Percentiles rank a stretch among this genome's conserved stretches.
Evolutionary conservation across 2,888 invertebrate species (phyloP).

Genomic region (Dascillus cervinus): DNA sequence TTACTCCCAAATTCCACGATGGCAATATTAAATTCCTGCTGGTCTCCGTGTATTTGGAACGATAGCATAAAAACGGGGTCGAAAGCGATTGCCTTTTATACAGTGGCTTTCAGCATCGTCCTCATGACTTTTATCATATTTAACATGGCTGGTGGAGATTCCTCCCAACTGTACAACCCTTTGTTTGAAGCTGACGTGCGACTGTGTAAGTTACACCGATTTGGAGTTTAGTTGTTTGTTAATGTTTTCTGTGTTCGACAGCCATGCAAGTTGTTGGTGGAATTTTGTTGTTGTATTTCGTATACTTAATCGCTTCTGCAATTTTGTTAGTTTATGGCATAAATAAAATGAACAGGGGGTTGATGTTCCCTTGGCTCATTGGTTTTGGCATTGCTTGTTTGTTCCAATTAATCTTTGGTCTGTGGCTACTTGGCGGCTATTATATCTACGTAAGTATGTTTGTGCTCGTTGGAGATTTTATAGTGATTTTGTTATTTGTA

Average conservation of each 20-base stretch:
- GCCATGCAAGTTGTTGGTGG: slow-evolving; percentile 67
- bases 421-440: slow-evolving; percentile 83
- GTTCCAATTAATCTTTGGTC: slow-evolving; percentile 71
- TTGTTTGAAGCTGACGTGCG: slow-evolving; percentile 81
- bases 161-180: slow-evolving; percentile 81
- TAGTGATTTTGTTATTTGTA: slow-evolving; percentile 41
- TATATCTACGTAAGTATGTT: slow-evolving; percentile 76
- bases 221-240: slow-evolving; percentile 7
- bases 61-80: slow-evolving; percentile 69
- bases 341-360: slow-evolving; percentile 64
- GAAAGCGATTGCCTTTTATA: slow-evolving; percentile 72
- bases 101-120: slow-evolving; percentile 64
- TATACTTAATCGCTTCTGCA: slow-evolving; percentile 50
- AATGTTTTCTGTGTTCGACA: slow-evolving; percentile 39
- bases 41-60: slow-evolving; percentile 85
- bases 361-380: slow-evolving; percentile 74
- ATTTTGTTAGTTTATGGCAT: slow-evolving; percentile 57
- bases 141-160: slow-evolving; percentile 81
- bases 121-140: slow-evolving; percentile 68
- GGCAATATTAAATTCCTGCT: slow-evolving; percentile 69
- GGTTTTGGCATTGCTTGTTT: slow-evolving; percentile 60
- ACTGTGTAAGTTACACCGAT: slow-evolving; percentile 59
- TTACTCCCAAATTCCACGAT: too few relatives aligned
- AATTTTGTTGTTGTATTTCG: slow-evolving; percentile 53
- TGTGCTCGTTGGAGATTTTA: slow-evolving; percentile 1